Evolutionary conservation across 2,888 invertebrate species (phyloP).

Genomic region (Drosophila kuntzei): DNA sequence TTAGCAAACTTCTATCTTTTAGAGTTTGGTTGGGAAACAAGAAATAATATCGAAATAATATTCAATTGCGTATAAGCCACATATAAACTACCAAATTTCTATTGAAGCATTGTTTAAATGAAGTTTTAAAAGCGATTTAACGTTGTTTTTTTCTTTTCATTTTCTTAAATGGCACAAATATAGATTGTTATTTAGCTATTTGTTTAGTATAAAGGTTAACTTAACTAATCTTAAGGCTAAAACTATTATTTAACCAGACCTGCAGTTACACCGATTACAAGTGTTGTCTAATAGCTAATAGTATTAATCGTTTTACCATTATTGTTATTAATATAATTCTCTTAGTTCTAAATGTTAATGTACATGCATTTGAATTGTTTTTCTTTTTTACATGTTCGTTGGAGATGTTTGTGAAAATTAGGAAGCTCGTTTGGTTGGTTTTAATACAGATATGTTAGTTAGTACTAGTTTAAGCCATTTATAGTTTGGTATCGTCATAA

Average conservation of each 20-base stretch:
- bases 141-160: background rate
- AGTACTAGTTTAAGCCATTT: slow-evolving; percentile 45
- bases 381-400: slow-evolving; percentile 22
- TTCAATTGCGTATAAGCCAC: slow-evolving; percentile 27
- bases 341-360: slow-evolving; percentile 25
- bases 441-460: slow-evolving; percentile 58
- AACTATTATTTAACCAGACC: slow-evolving; percentile 34
- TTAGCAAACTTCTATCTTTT: slow-evolving; percentile 22
- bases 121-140: slow-evolving; percentile 34
- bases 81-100: slow-evolving; percentile 19
- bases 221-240: slow-evolving; percentile 28
- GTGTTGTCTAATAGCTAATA: slow-evolving; percentile 27
- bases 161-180: slow-evolving; percentile 40
- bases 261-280: slow-evolving; percentile 31
- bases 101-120: slow-evolving; percentile 19
- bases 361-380: slow-evolving; percentile 9
- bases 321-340: background rate
- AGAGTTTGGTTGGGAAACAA: slow-evolving; percentile 19
- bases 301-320: slow-evolving; percentile 16
- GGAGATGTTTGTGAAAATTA: slow-evolving; percentile 24
- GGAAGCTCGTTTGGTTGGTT: slow-evolving; percentile 49
- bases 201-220: slow-evolving; percentile 27
- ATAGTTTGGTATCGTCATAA: slow-evolving; percentile 84
- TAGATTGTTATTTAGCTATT: slow-evolving; percentile 39
- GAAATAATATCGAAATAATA: slow-evolving; percentile 14